Conservation (phyloP, 2,113 vertebrate genomes). For the Pseudolaguvia tuberculata region DNA sequence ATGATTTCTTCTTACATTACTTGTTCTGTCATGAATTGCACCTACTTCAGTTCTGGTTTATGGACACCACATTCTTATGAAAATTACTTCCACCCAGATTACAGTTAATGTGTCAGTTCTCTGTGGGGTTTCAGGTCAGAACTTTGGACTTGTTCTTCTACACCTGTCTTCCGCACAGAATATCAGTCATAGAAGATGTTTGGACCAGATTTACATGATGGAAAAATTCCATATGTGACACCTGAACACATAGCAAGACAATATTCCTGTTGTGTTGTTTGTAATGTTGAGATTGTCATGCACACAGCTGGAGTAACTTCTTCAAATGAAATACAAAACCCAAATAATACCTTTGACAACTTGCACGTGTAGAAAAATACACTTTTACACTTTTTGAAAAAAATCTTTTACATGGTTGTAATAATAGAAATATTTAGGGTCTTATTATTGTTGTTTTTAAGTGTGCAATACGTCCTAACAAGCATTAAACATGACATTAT, state of each 20-base stretch:
- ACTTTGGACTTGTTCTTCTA: no score
- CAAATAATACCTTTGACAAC: not conserved
- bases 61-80: no score
- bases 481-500: not conserved
- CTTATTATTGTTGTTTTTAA: no score
- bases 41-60: no score
- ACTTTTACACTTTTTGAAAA: not conserved
- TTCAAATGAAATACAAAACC: constrained; percentile 10
- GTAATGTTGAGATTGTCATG: constrained; percentile 24
- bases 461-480: not conserved
- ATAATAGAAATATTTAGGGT: no score
- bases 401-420: not conserved
- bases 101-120: no score
- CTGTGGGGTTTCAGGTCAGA: no score
- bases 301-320: constrained; percentile 38
- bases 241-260: constrained; percentile 20
- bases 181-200: constrained; percentile 10
- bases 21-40: no score
- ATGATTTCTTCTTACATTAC: no score
- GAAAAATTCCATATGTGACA: constrained; percentile 36
- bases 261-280: constrained; percentile 39
- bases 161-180: constrained; percentile 15
- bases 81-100: no score
- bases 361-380: not conserved
- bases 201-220: constrained; percentile 29